Conservation (phyloP, 2,888 invertebrate species). For the Drosophila sordidapex region DNA sequence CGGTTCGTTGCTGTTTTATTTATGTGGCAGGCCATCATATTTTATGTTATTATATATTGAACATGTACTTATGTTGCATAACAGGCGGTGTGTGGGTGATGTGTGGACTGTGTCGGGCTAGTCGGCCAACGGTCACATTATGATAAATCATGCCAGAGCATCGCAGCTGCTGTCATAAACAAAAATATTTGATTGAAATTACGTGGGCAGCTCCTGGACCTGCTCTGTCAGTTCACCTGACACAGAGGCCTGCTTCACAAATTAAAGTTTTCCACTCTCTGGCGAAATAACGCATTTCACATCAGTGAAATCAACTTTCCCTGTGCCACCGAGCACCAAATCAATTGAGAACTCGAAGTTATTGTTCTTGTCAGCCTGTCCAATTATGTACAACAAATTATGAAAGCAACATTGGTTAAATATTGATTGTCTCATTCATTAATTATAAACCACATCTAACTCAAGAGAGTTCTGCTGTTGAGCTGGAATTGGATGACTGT, state of each 20-base stretch:
- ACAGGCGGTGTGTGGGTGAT: conserved; percentile 17
- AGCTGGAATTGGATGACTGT: not conserved
- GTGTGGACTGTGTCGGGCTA: not conserved
- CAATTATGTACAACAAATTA: conserved; percentile 12
- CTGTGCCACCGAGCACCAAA: conserved; percentile 2
- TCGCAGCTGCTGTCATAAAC: conserved; percentile 65
- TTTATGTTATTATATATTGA: conserved; percentile 74
- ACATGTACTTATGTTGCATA: conserved; percentile 74
- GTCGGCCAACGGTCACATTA: conserved; percentile 54
- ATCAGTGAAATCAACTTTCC: conserved; percentile 59
- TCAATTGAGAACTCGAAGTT: conserved; percentile 19
- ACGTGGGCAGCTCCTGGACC: conserved; percentile 42
- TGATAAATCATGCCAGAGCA: conserved; percentile 67
- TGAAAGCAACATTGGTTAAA: conserved; percentile 8
- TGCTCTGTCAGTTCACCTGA: conserved; percentile 49
- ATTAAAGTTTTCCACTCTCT: conserved; percentile 55
- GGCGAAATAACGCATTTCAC: conserved; percentile 23
- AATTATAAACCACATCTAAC: conserved; percentile 11
- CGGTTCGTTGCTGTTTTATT: conserved; percentile 57
- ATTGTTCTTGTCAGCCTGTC: conserved; percentile 45
- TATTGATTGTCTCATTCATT: conserved; percentile 19
- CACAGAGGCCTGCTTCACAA: conserved; percentile 21
- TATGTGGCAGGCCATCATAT: conserved; percentile 71
- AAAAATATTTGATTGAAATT: conserved; percentile 75
- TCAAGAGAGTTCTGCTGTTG: not conserved